phyloP scores from a whole-genome alignment of 2,888 invertebrate species.

The Anagyrus pseudococci region DNA sequence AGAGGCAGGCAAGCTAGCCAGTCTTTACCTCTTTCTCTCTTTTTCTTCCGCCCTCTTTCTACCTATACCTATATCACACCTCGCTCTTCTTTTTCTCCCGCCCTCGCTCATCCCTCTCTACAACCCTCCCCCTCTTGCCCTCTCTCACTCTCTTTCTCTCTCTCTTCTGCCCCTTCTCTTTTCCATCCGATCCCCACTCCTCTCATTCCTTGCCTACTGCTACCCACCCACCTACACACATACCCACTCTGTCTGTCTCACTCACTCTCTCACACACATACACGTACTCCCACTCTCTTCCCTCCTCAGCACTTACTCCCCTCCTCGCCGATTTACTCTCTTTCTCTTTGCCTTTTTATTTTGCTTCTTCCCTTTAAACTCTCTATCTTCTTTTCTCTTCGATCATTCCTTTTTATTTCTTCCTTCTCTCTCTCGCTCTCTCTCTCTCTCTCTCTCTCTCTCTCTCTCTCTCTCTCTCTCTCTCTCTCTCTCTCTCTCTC shows the following conservation, averaged over 20 bases:
- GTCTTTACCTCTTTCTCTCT: constrained; percentile 43
- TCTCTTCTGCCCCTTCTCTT: background rate
- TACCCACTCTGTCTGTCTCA: too few species aligned
- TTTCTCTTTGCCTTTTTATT: too few species aligned
- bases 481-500: constrained; percentile 4
- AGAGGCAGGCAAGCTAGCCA: constrained; percentile 56
- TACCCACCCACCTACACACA: background rate
- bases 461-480: too few species aligned
- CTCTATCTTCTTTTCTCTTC: too few species aligned
- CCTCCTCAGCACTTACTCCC: too few species aligned
- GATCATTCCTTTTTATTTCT: too few species aligned
- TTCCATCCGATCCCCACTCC: background rate
- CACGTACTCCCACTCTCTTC: too few species aligned
- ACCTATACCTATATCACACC: constrained; percentile 37
- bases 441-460: too few species aligned
- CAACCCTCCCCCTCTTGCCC: constrained; percentile 30
- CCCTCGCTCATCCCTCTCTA: constrained; percentile 12
- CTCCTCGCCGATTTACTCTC: too few species aligned
- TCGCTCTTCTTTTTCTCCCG: constrained; percentile 31
- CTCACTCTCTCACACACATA: too few species aligned
- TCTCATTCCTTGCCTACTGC: background rate
- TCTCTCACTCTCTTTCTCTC: constrained; percentile 42
- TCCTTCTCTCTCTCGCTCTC: too few species aligned
- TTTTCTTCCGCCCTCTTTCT: constrained; percentile 26
- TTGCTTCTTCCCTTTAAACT: too few species aligned